Base-by-base conservation (phyloP, 2,888 invertebrate species). In the Ptychoptera albimana region DNA sequence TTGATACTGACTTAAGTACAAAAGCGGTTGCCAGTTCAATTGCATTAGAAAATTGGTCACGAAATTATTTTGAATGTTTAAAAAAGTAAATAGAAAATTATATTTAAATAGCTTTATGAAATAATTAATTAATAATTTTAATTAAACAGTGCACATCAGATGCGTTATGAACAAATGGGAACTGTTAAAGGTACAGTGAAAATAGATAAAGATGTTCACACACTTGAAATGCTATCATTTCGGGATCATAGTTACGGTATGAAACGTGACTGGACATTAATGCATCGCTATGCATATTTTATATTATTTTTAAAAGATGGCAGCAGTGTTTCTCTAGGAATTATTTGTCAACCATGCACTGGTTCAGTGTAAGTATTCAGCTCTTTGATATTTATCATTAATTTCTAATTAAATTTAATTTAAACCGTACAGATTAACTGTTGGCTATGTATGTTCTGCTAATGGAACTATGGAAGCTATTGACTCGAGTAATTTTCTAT, bases 91-190 rank as follows among this genome's bases (percentile, higher is more conserved):
- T 46, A 5, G 3, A 40, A 41, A 12, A 36, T 15, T 29, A 12
- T 42, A 2, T n/a, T 13, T 13, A 8, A 15, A 13, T 46, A 44
- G 37, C 23, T 12, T 34, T 35, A 23, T 14, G 23, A 38, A 11
- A 58, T 32, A 32, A 32, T 32, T n/a, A 11, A 11, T 32, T 9
- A 32, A 11, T 32, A 7, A 7, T 32, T 8, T 7, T 32, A 23
- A 23, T 23, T 5, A 23, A 5, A 23, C 61, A 81, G 81, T 23
- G 74, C 77, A 2, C 83, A 84, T 56, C 85, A 88, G 56, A 79
- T 77, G 0, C 87, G 87, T 56, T 86, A 88, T 60, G 87, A 88
- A 55, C 86, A 88, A 63, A 80, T 79, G 62, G 85, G 86, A 0
- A 60, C 61, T 4, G 56, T 83, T 44, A 67, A 66, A 29, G 83